Evolutionary conservation across 2,888 invertebrate species (phyloP).

Genomic region (Cephus spinipes): DNA sequence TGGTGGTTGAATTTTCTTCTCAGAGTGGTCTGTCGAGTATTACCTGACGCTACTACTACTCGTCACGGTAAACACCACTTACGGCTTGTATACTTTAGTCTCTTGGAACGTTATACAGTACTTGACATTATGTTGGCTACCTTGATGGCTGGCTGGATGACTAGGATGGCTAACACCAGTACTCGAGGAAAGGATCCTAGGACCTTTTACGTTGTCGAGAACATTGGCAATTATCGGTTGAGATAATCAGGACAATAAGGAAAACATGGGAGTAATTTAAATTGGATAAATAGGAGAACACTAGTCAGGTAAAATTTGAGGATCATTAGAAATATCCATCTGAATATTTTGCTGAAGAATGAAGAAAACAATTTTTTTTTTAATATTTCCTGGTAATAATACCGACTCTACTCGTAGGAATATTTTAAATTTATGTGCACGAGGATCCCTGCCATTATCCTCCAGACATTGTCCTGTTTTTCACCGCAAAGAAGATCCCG

Average conservation of each 20-base stretch:
- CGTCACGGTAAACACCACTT: background rate
- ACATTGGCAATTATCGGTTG: background rate
- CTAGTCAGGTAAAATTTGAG: background rate
- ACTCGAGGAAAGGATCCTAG: background rate
- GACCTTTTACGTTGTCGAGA: background rate
- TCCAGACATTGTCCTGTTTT: background rate
- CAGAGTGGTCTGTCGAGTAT: background rate
- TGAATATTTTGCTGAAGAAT: background rate
- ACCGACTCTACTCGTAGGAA: background rate
- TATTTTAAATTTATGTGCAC: background rate
- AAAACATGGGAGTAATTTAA: no score
- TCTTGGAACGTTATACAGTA: background rate
- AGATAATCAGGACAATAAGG: no score
- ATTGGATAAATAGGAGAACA: no score
- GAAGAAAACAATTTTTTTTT: background rate
- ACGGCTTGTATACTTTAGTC: background rate
- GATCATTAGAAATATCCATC: background rate
- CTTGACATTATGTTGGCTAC: background rate
- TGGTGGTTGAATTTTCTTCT: slow-evolving; percentile 21
- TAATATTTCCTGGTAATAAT: background rate
- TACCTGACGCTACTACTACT: background rate
- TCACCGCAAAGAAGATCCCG: background rate
- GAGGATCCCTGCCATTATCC: background rate
- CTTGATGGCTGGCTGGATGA: background rate
- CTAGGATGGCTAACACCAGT: background rate